Evolutionary conservation across 2,888 invertebrate genomes (phyloP), one percentile per base, ranked within the genome.

Genomic region (Bimastos eiseni): DNA sequence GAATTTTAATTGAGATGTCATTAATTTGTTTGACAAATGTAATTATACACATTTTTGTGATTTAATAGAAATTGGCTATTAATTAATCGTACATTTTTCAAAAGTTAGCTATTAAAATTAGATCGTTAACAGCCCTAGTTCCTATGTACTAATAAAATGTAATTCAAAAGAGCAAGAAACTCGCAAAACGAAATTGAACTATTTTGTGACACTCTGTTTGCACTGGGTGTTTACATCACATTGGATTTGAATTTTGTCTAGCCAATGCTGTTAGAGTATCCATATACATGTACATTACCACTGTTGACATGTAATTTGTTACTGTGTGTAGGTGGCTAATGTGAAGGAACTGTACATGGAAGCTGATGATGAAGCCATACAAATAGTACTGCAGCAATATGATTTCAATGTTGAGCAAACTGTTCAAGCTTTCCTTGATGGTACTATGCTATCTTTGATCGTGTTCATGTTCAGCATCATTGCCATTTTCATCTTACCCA

Each of bases 351-450:
- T 86, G 34, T 86, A 33, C 34, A 86, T 21, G 37, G 86, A 37
- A 19, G 86, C 37, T 21, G 86, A 86, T 86, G 86, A 86, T 37
- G 37, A 86, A 36, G 34, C 86, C 4, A 37, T 86, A 36, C 86
- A 86, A 33, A 86, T 86, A 34, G 34, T 86, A 36, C 17, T 86
- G 37, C 86, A 86, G 37, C 86, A 86, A 36, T 86, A 86, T 30
- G 86, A 86, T 36, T 86, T 86, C 86, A 86, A 86, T 37, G 34
- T 86, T 86, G 86, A 86, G 34, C 86, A 86, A 86, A 86, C 86
- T 36, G 86, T 86, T 34, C 86, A 86, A 34, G 86, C 86, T 37
- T 36, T 86, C 37, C 86, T 86, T 86, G 86, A 86, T 86, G 86
- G 86, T 86, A 86, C 21, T 30, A 70, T 70, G 70, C 70, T 70